phyloP scores from a whole-genome alignment of 2,888 invertebrate genomes.

The Arenicola marina region DNA sequence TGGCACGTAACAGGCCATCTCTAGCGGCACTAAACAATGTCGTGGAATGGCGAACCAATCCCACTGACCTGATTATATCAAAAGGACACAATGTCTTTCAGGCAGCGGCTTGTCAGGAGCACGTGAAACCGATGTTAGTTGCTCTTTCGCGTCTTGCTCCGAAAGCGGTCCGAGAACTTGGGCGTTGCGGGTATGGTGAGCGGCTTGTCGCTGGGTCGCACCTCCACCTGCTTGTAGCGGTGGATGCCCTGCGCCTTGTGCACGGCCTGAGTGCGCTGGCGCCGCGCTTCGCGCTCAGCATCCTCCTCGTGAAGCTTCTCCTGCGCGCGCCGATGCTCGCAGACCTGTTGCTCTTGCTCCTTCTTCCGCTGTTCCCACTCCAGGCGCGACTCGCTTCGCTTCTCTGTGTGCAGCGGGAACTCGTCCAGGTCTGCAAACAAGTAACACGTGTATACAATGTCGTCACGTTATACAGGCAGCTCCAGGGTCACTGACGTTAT shows the following conservation, averaged over 20 bases:
- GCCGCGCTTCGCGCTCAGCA: slow-evolving; percentile 43
- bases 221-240: slow-evolving; percentile 44
- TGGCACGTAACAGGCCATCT: no score
- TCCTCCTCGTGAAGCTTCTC: slow-evolving; percentile 38
- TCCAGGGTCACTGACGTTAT: no score
- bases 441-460: no score
- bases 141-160: no score
- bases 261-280: slow-evolving; percentile 45
- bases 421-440: slow-evolving; percentile 60
- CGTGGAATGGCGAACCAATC: no score
- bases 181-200: slow-evolving; percentile 69
- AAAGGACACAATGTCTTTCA: no score
- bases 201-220: slow-evolving; percentile 49
- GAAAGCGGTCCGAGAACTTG: slow-evolving; percentile 39
- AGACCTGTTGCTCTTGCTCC: slow-evolving; percentile 38
- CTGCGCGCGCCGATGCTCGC: slow-evolving; percentile 5
- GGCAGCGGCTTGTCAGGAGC: no score
- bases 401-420: slow-evolving; percentile 71
- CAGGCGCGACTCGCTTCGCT: slow-evolving; percentile 64
- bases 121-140: no score
- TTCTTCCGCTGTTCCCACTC: slow-evolving; percentile 47
- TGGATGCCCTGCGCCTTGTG: slow-evolving; percentile 49
- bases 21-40: no score
- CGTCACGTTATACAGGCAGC: no score
- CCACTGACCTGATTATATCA: no score